Base-by-base conservation (phyloP, 1,140 invertebrate genomes). In the Calliphora vicina region DNA sequence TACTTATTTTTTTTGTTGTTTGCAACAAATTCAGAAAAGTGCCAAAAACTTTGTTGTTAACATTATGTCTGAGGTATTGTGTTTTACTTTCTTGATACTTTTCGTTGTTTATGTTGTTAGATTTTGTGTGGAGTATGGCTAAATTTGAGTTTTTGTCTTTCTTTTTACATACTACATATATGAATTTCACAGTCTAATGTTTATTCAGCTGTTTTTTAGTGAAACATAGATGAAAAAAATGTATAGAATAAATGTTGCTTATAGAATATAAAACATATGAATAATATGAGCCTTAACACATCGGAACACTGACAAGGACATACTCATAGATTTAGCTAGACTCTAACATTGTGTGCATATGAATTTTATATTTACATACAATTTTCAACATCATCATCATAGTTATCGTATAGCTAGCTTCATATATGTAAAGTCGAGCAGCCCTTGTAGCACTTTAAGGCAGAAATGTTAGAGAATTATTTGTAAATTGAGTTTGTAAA, bases 51-150 rank as follows among this genome's bases (percentile, higher is more conserved):
- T 67, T 23, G 61, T 67, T 50, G 45, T 50, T 50, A 57, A 23
- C 61, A 67, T 67, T 57, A 67, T 67, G 61, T 67, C 61, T 67
- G 61, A 67, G 61, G 61, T 12, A 67, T 67, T 23, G n/a, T 67
- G n/a, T 67, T 67, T 1, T 50, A 50, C 17, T 50, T 50, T 50
- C 13, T 35, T 35, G 35, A 5, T 10, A 35, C 35, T 35, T 35
- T 50, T 23, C 6, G n/a, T 67, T 67, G 61, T 67, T 23, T 20
- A 5, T 67, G 20, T 10, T 67, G 61, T 23, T 50, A 50, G 45
- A 50, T 50, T 50, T n/a, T 50, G 13, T 20, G n/a, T 67, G 8
- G 61, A 67, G 25, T 23, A 67, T 25, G 61, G n/a, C 61, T 67
- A 25, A 67, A 67, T 5, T 20, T 10, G 50, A 23, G n/a, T 67